phyloP scores from a whole-genome alignment of 2,888 invertebrate species.

The Pseudococcus viburni region DNA sequence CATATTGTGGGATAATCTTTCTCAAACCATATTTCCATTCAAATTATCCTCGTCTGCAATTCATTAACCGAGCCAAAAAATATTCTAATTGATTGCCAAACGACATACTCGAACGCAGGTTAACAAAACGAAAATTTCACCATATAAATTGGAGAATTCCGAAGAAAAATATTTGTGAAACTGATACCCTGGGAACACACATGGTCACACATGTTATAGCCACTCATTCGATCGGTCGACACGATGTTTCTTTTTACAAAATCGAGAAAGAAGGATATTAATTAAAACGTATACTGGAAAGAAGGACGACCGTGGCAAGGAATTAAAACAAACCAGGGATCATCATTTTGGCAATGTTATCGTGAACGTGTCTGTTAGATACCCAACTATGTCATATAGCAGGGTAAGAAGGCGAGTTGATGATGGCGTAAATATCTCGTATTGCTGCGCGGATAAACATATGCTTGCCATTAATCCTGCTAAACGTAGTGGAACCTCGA shows the following conservation, averaged over 20 bases:
- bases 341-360: conserved; percentile 33
- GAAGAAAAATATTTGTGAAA: not conserved
- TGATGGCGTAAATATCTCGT: conserved; percentile 28
- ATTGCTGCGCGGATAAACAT: conserved; percentile 55
- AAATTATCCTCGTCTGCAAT: not conserved
- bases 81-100: not conserved
- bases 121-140: not conserved
- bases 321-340: conserved; percentile 30
- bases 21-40: not conserved
- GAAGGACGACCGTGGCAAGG: not conserved
- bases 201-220: conserved; percentile 2
- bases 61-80: not conserved
- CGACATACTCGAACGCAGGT: not conserved
- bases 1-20: conserved; percentile 6
- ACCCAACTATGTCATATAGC: not conserved
- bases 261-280: conserved; percentile 9
- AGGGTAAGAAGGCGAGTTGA: not conserved
- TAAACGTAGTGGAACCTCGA: conserved; percentile 63
- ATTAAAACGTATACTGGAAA: not conserved
- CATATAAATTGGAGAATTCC: not conserved
- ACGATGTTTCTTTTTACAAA: not conserved
- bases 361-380: not conserved
- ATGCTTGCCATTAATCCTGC: conserved; percentile 65
- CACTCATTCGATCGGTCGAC: not conserved
- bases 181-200: not conserved